Conservation (phyloP, 1,140 invertebrate genomes). For the Scaptodrosophila lebanonensis region DNA sequence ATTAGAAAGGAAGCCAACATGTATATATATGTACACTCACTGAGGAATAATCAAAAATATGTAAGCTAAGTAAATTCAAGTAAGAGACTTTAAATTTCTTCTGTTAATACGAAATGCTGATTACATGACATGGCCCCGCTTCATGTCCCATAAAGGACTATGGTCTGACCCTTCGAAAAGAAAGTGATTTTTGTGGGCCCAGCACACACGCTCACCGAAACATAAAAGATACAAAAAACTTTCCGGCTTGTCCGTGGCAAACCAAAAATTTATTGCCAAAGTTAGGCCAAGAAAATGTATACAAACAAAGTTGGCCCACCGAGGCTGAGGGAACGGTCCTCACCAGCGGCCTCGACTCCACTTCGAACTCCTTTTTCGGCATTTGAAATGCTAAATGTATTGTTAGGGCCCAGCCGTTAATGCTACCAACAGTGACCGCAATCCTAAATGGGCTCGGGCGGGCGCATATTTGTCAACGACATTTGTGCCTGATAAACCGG, state of each 20-base stretch:
- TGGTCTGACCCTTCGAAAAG: neutral
- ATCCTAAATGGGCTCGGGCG: conserved; percentile 50
- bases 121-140: no score
- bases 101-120: conserved; percentile 62
- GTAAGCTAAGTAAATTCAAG: conserved; percentile 52
- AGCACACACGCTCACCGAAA: conserved; percentile 14
- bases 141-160: no score
- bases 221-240: conserved; percentile 29
- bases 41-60: conserved; percentile 44
- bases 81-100: conserved; percentile 63
- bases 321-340: conserved; percentile 13
- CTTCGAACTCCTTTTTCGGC: neutral
- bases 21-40: conserved; percentile 5
- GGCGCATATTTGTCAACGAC: conserved; percentile 64
- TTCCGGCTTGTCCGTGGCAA: conserved; percentile 23
- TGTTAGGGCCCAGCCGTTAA: conserved; percentile 19
- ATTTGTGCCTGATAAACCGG: conserved; percentile 51
- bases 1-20: conserved; percentile 28
- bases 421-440: conserved; percentile 68
- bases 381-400: conserved; percentile 61
- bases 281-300: conserved; percentile 44
- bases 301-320: conserved; percentile 42
- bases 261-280: conserved; percentile 70
- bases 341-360: no score
- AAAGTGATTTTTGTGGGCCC: conserved; percentile 23